A percentile compares a stretch with the other conserved stretches of the same genome.
Evolutionary conservation across 1,140 invertebrate genomes (phyloP).

Genomic region (Reticulitermes speratus): DNA sequence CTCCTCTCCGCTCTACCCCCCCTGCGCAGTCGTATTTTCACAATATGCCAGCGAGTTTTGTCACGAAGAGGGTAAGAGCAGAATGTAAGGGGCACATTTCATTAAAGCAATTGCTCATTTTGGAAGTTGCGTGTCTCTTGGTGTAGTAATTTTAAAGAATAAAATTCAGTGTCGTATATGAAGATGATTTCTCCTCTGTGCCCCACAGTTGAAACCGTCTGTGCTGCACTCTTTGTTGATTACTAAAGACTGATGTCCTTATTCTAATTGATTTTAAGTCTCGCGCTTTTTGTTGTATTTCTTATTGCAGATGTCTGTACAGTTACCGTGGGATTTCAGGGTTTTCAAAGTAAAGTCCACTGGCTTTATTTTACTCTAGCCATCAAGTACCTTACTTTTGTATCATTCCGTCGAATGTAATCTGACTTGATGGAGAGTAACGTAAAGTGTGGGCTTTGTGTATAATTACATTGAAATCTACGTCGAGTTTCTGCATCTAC

Average conservation of each 20-base stretch:
- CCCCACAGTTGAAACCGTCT: background rate
- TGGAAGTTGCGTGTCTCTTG: background rate
- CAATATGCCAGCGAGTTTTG: background rate
- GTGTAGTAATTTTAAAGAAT: conserved; percentile 7
- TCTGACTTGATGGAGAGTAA: no score
- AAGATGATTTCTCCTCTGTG: background rate
- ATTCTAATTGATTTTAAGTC: background rate
- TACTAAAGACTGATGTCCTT: background rate
- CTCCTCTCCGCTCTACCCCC: background rate
- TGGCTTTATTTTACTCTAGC: no score
- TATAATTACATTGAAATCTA: no score
- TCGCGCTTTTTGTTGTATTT: background rate
- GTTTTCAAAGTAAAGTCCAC: no score
- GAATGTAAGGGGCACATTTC: background rate
- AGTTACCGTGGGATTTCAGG: background rate
- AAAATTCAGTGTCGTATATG: background rate
- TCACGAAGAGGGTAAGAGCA: background rate
- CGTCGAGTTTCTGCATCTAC: no score
- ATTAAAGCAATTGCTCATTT: background rate
- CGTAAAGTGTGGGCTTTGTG: no score
- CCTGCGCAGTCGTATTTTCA: background rate
- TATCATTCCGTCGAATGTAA: no score
- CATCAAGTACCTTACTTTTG: no score
- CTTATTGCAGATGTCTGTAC: background rate
- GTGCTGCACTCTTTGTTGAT: no score